Base-by-base conservation (phyloP, 2,888 invertebrate genomes). In the Siphlonurus alternatus region DNA sequence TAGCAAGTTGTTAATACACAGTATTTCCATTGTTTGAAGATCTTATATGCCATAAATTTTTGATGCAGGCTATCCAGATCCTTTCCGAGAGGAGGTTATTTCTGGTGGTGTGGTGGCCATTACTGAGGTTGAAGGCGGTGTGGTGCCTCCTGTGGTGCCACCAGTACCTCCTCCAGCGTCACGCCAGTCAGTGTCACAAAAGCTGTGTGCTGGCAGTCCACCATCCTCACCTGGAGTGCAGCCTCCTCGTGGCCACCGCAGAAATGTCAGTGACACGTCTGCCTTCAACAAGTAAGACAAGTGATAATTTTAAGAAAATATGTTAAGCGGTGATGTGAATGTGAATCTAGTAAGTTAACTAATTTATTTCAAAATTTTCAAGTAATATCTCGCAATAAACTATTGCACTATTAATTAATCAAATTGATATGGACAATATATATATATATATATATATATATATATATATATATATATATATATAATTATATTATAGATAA, bases 181-280 rank as follows among this genome's bases (percentile, higher is more conserved):
- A 63, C 53, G 25, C 23, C 61, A 65, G 61, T 63, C 63, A n/a
- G 63, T 65, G 15, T 65, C 63, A 19, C 63, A 65, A 61, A 56
- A 65, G 51, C 38, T 64, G n/a, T 59, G 59, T 19, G 54, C 63
- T 23, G 56, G 74, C 38, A 76, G 75, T 69, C 75, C 76, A 2
- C 76, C 75, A 0, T 74, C 74, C 25, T 74, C 75, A 69, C 76
- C 75, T 61, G 74, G 74, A 23, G 69, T 71, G 24, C 71, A 71
- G 15, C 66, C 65, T 65, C 65, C 68, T 25, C 73, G 74, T n/a
- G 82, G 84, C 5, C 90, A 91, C 73, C 78, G 90, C 63, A 80
- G 91, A 65, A 89, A 90, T 74, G 88, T 88, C 75, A 89, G 89
- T 72, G 91, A 91, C 72, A 90, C 90, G 1, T 87, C 88, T 64